phyloP scores from a whole-genome alignment of 1,140 invertebrate species.

The Stenopsyche tienmushanensis region DNA sequence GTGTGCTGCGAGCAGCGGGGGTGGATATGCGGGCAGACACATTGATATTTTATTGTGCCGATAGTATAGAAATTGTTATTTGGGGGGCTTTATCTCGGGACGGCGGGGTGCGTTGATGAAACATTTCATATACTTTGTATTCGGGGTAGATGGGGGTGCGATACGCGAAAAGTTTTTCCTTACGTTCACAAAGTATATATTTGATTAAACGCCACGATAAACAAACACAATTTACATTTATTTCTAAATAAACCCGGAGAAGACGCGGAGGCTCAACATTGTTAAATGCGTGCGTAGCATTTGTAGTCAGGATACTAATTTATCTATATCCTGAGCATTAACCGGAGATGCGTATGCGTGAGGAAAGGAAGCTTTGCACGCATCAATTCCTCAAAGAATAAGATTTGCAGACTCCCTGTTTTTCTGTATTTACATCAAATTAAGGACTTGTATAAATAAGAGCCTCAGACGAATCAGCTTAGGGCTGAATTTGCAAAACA shows the following conservation, averaged over 20 bases:
- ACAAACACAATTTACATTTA: constrained; percentile 27
- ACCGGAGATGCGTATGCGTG: too few relatives aligned
- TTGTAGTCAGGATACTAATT: constrained; percentile 14
- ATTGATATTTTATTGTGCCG: neutral
- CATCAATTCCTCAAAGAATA: too few relatives aligned
- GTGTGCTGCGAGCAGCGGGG: too few relatives aligned
- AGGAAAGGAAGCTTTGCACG: too few relatives aligned
- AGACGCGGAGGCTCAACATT: constrained; percentile 10
- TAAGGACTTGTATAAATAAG: too few relatives aligned
- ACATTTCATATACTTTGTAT: constrained; percentile 8
- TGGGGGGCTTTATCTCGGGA: neutral
- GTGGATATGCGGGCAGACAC: neutral
- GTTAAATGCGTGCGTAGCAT: constrained; percentile 26
- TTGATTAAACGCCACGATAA: constrained; percentile 28
- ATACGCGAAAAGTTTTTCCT: neutral
- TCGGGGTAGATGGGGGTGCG: neutral
- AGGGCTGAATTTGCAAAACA: too few relatives aligned
- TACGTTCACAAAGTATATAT: constrained; percentile 11
- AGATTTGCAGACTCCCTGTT: too few relatives aligned
- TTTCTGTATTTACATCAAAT: too few relatives aligned
- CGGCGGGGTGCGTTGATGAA: neutral
- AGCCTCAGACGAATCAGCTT: too few relatives aligned
- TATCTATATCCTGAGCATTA: too few relatives aligned
- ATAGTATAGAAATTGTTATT: neutral
- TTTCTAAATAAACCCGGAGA: constrained; percentile 15